Base-by-base conservation (phyloP, 1,140 invertebrate species). In the Brachionus sp. region DNA sequence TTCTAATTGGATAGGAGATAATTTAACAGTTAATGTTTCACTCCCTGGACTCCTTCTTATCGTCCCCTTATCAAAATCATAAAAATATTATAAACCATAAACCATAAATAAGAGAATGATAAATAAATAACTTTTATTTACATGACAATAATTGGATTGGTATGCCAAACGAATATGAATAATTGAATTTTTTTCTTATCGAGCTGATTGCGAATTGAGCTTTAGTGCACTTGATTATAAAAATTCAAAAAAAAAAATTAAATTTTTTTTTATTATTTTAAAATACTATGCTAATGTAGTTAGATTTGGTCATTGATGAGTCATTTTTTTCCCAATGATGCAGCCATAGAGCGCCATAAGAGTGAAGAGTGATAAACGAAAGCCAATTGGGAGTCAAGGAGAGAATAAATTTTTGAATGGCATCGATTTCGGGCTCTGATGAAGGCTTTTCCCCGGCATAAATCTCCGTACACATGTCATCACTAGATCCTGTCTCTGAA, bases 241-340 rank as follows among this genome's bases (percentile, higher is more conserved):
- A 7, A 66, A 66, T n/a, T n/a, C n/a, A n/a, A n/a, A n/a, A n/a
- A n/a, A n/a, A n/a, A n/a, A n/a, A n/a, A n/a, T n/a, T n/a, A n/a
- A n/a, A n/a, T n/a, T n/a, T n/a, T n/a, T n/a, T n/a, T n/a, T 23
- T n/a, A 23, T 53, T 23, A 4, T 53, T n/a, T 53, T 53, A 2
- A 53, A 2, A 2, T 80, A 80, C 77, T 62, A 80, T 80, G 13
- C 62, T 66, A 33, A 80, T 57, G 33, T 42, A 80, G 39, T 19
- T 80, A 6, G 23, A 9, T 44, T 44, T 57, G n/a, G 35, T 66
- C 23, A 80, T 53, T 1, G 44, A 19, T 42, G 19, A 7, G 12
- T 80, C 16, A 29, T 57, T 80, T 25, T 25, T 62, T 33, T 80
- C 77, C 77, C 46, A 57, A 42, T 62, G 46, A 80, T 80, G 77